These are phyloP conservation scores for Ormyrus labotus DNA, from an alignment of 2,888 invertebrate genomes.

Conservation along the genomic window DNA sequence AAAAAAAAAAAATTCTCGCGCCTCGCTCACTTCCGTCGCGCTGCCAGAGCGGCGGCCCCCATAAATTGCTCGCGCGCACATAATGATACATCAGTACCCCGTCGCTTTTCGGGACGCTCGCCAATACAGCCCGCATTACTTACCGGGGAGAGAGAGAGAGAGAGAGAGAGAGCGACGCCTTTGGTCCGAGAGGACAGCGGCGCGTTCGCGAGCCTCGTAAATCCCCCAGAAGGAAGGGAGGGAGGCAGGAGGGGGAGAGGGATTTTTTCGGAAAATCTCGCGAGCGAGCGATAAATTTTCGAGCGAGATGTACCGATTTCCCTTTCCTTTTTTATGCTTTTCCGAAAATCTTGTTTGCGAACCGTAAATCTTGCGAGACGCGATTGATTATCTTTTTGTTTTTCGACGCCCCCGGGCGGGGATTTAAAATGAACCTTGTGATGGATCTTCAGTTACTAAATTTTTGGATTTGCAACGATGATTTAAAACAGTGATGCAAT, in stretches of 20 bases:
- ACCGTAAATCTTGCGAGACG: not conserved
- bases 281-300: constrained; percentile 37
- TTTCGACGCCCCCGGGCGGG: too few species aligned
- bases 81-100: constrained; percentile 53
- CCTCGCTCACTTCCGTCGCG: constrained; percentile 23
- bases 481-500: too few species aligned
- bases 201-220: constrained; percentile 25
- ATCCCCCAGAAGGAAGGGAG: constrained; percentile 23
- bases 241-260: not conserved
- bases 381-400: not conserved
- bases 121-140: constrained; percentile 52
- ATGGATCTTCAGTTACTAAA: too few species aligned
- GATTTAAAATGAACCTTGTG: too few species aligned
- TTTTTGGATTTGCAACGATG: too few species aligned
- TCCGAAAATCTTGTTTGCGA: not conserved
- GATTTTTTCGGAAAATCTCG: constrained; percentile 38
- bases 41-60: not conserved
- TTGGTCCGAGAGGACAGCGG: not conserved
- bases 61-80: constrained; percentile 44
- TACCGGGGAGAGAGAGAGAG: constrained; percentile 15
- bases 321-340: not conserved
- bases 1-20: constrained; percentile 44
- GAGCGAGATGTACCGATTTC: not conserved
- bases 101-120: constrained; percentile 53
- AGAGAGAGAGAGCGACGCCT: constrained; percentile 3